These are phyloP conservation scores for Gracilinanus agilis DNA, from an alignment of 2,113 vertebrate species.

Conservation along the genomic window DNA sequence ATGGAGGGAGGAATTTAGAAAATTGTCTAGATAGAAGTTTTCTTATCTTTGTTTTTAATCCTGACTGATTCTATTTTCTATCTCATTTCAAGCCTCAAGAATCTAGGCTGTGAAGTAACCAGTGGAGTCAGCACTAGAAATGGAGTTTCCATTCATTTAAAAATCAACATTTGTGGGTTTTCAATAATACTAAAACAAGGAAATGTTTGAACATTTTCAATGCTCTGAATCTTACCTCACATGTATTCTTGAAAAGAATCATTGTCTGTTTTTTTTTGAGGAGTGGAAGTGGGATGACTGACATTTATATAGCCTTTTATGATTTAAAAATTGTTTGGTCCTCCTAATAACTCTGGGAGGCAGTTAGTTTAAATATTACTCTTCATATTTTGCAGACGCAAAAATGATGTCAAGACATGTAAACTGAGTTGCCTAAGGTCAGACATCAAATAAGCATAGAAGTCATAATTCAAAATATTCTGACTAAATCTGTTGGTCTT, in stretches of 20 bases:
- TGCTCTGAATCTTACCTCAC: background rate
- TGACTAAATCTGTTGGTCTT: too few species aligned
- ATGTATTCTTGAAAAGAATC: background rate
- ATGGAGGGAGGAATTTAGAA: background rate
- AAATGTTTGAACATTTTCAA: background rate
- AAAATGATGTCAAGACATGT: too few species aligned
- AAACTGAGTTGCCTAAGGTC: too few species aligned
- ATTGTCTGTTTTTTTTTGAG: background rate
- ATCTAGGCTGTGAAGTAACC: background rate
- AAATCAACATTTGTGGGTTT: background rate
- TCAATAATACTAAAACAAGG: background rate
- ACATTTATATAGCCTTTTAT: background rate
- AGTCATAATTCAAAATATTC: too few species aligned
- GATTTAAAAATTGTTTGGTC: background rate
- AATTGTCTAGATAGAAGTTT: constrained; percentile 7
- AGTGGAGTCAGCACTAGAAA: background rate
- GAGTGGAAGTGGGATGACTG: background rate
- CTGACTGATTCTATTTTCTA: background rate
- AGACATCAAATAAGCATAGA: too few species aligned
- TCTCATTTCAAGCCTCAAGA: background rate
- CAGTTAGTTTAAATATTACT: too few species aligned
- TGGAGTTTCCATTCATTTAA: background rate
- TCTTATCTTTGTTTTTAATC: background rate
- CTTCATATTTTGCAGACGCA: too few species aligned
- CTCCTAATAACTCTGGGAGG: too few species aligned